Evolutionary conservation across 2,888 invertebrate species (phyloP).

Genomic region (Crematogaster levior): DNA sequence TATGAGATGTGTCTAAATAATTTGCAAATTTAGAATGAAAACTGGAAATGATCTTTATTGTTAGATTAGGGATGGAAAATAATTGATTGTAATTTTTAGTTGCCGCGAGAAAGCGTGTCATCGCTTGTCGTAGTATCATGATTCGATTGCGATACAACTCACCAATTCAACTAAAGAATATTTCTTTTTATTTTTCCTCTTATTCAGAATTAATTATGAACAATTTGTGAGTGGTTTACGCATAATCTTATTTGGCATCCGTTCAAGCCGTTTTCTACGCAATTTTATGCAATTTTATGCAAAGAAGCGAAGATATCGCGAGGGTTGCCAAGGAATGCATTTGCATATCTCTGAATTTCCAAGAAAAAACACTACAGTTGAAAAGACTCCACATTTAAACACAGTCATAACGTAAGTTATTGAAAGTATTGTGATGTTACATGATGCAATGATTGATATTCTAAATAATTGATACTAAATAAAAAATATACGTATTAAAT

Average conservation of each 20-base stretch:
- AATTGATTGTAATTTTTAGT: background rate
- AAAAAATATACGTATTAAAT: background rate
- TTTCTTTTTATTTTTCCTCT: constrained; percentile 30
- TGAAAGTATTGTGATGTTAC: background rate
- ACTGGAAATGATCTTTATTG: background rate
- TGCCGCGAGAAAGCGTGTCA: constrained; percentile 23
- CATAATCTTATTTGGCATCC: constrained; percentile 35
- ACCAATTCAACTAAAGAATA: background rate
- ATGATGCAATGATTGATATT: background rate
- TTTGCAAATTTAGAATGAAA: background rate
- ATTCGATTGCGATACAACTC: constrained; percentile 4
- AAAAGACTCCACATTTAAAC: background rate
- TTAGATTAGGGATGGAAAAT: background rate
- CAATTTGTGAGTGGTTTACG: constrained; percentile 48
- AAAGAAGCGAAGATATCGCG: background rate
- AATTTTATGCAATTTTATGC: constrained; percentile 11
- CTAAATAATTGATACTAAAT: background rate
- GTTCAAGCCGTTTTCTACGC: constrained; percentile 56
- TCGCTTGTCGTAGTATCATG: no score
- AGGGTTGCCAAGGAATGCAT: background rate
- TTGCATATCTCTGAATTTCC: constrained; percentile 18
- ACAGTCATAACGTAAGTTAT: background rate
- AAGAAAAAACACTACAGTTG: background rate
- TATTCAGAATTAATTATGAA: constrained; percentile 59
- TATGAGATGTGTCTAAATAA: background rate